Conservation (phyloP, 2,888 invertebrate species). For the Amitus sp. region DNA sequence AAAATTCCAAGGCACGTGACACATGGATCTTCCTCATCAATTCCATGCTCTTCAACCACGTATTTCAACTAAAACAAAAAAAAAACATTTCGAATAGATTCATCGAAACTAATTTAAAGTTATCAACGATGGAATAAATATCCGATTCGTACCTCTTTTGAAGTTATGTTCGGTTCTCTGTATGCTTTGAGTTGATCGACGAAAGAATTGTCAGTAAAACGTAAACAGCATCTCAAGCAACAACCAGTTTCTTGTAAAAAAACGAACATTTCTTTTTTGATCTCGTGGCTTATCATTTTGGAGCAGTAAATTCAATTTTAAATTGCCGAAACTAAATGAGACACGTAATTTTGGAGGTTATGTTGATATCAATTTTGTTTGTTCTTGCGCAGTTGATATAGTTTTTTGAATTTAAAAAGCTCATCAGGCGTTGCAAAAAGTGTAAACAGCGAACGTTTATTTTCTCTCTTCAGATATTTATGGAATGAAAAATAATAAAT, state of each 20-base stretch:
- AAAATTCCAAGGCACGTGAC: slow-evolving; percentile 79
- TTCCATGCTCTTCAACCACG: slow-evolving; percentile 61
- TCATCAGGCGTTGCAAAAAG: too few relatives aligned
- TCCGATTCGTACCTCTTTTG: slow-evolving; percentile 65
- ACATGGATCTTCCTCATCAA: slow-evolving; percentile 70
- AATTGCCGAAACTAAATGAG: too few relatives aligned
- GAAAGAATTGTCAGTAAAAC: slow-evolving; percentile 68
- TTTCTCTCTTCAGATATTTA: too few relatives aligned
- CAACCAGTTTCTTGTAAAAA: slow-evolving; percentile 67
- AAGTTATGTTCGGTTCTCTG: slow-evolving; percentile 66
- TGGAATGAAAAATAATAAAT: too few relatives aligned
- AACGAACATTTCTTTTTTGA: slow-evolving; percentile 40
- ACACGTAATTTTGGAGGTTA: too few relatives aligned
- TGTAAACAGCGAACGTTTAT: too few relatives aligned
- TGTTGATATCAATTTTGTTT: too few relatives aligned
- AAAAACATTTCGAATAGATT: too few relatives aligned
- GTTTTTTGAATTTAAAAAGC: too few relatives aligned
- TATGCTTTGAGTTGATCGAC: slow-evolving; percentile 69
- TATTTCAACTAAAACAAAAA: slow-evolving; percentile 45
- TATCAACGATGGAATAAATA: too few relatives aligned
- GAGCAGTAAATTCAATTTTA: neutral
- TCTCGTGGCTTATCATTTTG: slow-evolving; percentile 9
- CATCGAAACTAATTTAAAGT: too few relatives aligned
- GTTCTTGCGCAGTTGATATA: too few relatives aligned
- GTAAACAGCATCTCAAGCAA: slow-evolving; percentile 75